phyloP scores from a whole-genome alignment of 2,113 vertebrate genomes.

The Indicator indicator region DNA sequence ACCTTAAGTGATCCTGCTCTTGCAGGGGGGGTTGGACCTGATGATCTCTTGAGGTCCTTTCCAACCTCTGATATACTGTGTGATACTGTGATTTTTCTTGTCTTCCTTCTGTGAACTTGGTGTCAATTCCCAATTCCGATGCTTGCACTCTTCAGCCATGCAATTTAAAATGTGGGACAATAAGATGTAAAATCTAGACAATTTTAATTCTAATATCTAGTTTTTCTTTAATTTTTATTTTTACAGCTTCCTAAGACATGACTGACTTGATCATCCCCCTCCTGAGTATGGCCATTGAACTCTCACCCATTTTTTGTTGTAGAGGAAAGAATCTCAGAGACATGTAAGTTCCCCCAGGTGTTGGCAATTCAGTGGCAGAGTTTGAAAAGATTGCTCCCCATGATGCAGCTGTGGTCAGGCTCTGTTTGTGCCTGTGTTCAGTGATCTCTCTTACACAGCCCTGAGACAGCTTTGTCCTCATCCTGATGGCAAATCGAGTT shows the following conservation, averaged over 20 bases:
- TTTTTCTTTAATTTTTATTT: too few species aligned
- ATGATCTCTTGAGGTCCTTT: too few species aligned
- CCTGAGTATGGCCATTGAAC: neutral
- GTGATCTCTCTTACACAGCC: rapidly evolving
- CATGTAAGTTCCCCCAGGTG: neutral
- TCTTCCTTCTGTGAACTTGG: neutral
- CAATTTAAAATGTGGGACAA: neutral
- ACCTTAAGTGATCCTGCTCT: too few species aligned
- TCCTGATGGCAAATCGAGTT: neutral
- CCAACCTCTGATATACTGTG: too few species aligned
- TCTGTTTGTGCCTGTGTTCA: rapidly evolving
- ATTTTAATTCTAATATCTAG: neutral
- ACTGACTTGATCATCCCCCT: neutral
- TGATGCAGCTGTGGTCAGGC: rapidly evolving
- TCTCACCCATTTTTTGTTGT: neutral
- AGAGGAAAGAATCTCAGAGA: neutral
- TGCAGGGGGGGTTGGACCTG: too few species aligned
- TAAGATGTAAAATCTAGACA: neutral
- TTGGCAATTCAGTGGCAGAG: neutral
- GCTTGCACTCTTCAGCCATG: neutral
- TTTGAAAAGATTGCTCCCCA: rapidly evolving
- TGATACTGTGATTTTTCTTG: neutral
- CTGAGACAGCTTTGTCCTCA: neutral
- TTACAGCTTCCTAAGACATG: neutral
- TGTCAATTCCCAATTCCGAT: neutral